Conservation (phyloP, 2,113 vertebrate genomes). For the Odobenus rosmarus region DNA sequence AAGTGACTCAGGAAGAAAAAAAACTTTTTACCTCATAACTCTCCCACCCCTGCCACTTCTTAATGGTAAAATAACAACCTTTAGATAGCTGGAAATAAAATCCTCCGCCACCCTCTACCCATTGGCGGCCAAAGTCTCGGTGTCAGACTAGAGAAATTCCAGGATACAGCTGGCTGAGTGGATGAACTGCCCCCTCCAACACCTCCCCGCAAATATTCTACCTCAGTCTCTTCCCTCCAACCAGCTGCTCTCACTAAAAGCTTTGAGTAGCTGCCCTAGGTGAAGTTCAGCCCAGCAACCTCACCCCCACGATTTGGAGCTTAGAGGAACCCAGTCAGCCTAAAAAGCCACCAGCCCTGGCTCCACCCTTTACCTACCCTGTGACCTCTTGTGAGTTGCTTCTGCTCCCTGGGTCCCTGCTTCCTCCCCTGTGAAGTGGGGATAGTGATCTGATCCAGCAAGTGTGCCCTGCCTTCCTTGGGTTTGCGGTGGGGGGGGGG, state of each 20-base stretch:
- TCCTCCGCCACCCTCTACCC: neutral
- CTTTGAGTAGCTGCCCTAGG: conserved; percentile 36
- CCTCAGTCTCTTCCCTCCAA: neutral
- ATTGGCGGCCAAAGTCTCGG: neutral
- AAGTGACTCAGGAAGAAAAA: conserved; percentile 21
- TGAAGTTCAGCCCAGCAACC: conserved; percentile 35
- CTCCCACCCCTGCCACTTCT: neutral
- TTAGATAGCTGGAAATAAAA: conserved; percentile 36
- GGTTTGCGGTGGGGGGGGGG: too few species aligned
- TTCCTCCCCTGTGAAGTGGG: neutral
- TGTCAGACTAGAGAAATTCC: conserved; percentile 2
- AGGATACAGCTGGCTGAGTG: neutral
- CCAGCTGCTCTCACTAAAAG: neutral
- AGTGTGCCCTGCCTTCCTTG: neutral
- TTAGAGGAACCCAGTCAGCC: neutral
- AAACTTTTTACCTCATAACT: neutral
- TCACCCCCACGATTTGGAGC: conserved; percentile 51
- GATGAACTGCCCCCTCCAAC: neutral
- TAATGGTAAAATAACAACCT: conserved; percentile 34
- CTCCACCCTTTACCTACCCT: conserved; percentile 50
- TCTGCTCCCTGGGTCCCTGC: neutral
- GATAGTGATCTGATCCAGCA: neutral
- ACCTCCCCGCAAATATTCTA: neutral
- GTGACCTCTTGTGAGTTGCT: conserved; percentile 10
- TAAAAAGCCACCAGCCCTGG: neutral